Base-by-base conservation (phyloP, 1,140 invertebrate genomes). In the Drosophila equinoxialis region DNA sequence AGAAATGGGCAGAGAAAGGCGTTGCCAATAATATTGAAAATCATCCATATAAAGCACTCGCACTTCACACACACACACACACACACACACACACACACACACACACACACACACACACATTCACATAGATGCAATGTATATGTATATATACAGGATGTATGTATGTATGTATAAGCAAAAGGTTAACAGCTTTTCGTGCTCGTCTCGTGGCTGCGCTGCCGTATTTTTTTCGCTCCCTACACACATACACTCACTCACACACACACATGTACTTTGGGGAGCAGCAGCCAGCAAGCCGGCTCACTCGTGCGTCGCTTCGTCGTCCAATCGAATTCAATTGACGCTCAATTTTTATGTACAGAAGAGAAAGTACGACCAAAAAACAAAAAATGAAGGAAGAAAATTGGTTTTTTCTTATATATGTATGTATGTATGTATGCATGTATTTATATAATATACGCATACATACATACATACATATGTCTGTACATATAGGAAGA, bases 251-350 rank as follows among this genome's bases (percentile, higher is more conserved):
- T 58, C 54, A 65, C 63, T 68, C 60, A 58, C 48, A 48, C 13
- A 68, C 51, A 51, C 26, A 65, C 33, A 58, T 26, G 26, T 42
- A 62, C 30, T 48, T 39, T 37, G 17, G 33, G 57, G 33, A 11
- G 33, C 26, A 35, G 55, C 13, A 61, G 37, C 6, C 6, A 68
- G n/a, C 55, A 37, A 20, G 33, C 55, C 55, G 55, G 58, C 57
- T 70, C 81, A 60, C 67, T 84, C 77, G 81, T 84, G 81, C 81
- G 81, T 80, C 63, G 65, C 73, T 71, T 61, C 74, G 61, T 86
- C 77, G 84, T 74, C 90, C 90, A 91, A 91, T 91, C 90, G 90
- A 91, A 91, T 91, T 90, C 90, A 91, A 91, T 91, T 91, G 90
- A 91, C 90, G 81, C 90, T 84, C 90, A 84, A 91, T 91, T 84